Evolutionary conservation across 2,113 vertebrate species (phyloP).

Genomic region (Rhinogobius similis): DNA sequence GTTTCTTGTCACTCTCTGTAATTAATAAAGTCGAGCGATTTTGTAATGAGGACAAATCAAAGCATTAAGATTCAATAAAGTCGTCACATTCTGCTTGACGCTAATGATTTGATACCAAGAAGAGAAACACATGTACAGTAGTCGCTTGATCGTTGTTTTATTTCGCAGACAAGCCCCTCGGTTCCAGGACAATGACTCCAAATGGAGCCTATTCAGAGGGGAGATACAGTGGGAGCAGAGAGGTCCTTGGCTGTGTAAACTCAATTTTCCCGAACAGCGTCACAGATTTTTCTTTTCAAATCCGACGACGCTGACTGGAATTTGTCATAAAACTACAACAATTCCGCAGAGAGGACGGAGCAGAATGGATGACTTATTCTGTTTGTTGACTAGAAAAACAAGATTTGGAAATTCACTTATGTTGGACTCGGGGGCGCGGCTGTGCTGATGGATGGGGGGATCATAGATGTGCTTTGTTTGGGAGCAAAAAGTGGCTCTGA

Average conservation of each 20-base stretch:
- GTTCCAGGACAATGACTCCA: background rate
- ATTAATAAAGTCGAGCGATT: constrained; percentile 48
- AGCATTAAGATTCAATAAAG: constrained; percentile 38
- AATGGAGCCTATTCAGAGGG: background rate
- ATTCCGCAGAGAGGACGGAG: constrained; percentile 37
- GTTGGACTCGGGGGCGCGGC: constrained; percentile 50
- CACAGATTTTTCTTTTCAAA: constrained; percentile 24
- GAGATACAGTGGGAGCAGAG: background rate
- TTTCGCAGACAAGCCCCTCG: background rate
- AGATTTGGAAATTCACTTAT: constrained; percentile 51
- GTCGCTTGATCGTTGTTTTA: background rate
- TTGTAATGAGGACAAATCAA: constrained; percentile 41
- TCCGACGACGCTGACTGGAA: constrained; percentile 17
- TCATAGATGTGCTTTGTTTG: constrained; percentile 39
- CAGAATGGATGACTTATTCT: constrained; percentile 48
- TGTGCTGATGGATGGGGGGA: constrained; percentile 44
- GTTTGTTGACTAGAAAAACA: constrained; percentile 52
- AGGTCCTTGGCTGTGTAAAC: constrained; percentile 13
- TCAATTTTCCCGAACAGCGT: constrained; percentile 19
- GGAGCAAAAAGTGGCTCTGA: constrained; percentile 26
- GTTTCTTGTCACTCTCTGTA: constrained; percentile 39
- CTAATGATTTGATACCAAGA: background rate
- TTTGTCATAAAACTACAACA: constrained; percentile 33
- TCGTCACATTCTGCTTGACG: background rate
- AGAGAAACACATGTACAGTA: background rate